phyloP scores from a whole-genome alignment of 2,113 vertebrate genomes.

The Empidonax traillii region DNA sequence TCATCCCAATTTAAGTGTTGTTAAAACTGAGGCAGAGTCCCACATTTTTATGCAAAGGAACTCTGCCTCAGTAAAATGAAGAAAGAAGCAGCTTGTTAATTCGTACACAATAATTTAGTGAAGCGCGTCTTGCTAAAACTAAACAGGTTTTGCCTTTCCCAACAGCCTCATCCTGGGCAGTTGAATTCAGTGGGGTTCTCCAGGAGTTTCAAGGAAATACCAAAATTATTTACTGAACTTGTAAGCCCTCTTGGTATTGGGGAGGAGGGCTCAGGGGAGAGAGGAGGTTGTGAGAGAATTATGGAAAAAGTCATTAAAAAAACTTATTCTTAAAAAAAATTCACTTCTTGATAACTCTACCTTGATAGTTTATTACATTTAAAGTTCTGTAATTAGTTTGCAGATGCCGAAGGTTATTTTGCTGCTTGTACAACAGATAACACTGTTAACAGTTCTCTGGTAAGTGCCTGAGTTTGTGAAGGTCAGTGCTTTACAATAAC shows the following conservation, averaged over 20 bases:
- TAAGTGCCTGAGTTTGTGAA: slow-evolving; percentile 69
- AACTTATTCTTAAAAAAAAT: background rate
- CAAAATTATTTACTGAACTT: background rate
- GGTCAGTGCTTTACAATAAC: background rate
- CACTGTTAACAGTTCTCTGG: slow-evolving; percentile 85
- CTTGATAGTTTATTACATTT: background rate
- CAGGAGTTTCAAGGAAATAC: background rate
- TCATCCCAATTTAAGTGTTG: background rate
- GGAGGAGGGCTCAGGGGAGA: background rate
- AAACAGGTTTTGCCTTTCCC: background rate
- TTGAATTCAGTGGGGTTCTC: background rate
- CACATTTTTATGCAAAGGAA: background rate
- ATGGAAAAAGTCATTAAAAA: background rate
- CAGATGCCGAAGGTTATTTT: slow-evolving; percentile 91
- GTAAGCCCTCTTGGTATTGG: background rate
- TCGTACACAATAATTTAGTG: background rate
- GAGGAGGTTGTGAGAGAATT: background rate
- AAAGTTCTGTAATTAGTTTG: slow-evolving; percentile 78
- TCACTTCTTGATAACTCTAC: background rate
- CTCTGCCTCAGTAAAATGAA: background rate
- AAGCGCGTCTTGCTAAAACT: background rate
- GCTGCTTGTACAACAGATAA: slow-evolving; percentile 85
- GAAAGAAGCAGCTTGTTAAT: background rate
- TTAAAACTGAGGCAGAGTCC: background rate
- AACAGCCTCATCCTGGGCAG: background rate